Evolutionary conservation across 2,888 invertebrate species (phyloP), one percentile per base, ranked within the genome.

Genomic region (Dorcus hopei): DNA sequence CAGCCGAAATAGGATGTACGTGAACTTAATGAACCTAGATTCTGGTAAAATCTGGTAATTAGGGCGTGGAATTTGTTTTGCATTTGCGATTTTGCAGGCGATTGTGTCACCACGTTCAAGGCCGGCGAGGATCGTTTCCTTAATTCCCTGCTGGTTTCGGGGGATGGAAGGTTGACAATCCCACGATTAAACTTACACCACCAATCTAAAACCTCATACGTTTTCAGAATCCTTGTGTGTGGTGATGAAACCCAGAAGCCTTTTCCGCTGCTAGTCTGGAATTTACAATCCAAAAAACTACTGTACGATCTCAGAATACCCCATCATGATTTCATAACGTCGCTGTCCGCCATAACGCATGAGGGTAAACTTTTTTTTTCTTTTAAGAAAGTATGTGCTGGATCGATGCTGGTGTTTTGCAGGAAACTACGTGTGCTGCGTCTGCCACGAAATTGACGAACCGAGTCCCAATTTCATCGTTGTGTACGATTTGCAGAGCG

Each of bases 201-300:
- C 38, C 4, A 8, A 19, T 19, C 19, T 19, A 19, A 19, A 19
- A 19, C 2, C 19, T 19, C 3, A 19, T 53, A 49, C 59, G 26
- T 54, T 77, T 77, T 16, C 72, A 90, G 91, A 73, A 86, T 93
- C 53, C 82, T 93, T 62, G 93, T 94, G 2, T 94, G 94, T 74
- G 94, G 94, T 6, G 94, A 95, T 77, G 94, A 94, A 80, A 93
- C 93, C 1, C 93, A 94, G 78, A 94, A 93, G 75, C 94, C 94
- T 14, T 94, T 93, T 77, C 93, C 93, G 0, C 80, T 95, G 63
- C 83, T 95, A 47, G 94, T 95, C 39, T 95, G 94, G 94, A 92
- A 93, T 70, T 81, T 95, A 63, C 85, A 90, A 42, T 91, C 91
- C 16, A 83, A 91, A 55, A 93, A 93, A 76, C 80, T 95, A 62